Base-by-base conservation (phyloP, 2,113 vertebrate genomes). In the Casuarius casuarius region DNA sequence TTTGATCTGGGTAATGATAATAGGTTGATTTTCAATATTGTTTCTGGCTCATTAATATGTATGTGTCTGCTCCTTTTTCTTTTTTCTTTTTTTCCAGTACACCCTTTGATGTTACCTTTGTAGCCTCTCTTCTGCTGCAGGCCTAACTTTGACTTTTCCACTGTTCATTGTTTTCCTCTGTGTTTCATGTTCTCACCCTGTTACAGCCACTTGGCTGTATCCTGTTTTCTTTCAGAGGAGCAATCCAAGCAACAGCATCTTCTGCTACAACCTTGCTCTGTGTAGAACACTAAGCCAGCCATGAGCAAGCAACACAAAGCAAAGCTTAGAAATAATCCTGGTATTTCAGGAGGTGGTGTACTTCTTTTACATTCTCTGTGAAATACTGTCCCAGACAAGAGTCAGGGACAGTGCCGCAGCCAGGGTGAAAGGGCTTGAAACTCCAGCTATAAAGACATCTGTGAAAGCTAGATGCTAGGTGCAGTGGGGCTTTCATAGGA, bases 31-130 rank as follows among this genome's bases (percentile, higher is more conserved):
- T 97, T 92, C 97, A 96, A 81, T 96, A 97, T 97, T 96, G 84
- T 97, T 97, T 94, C 87, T 84, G 84, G 73, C 91, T 98, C 96
- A 98, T 98, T 95, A 98, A 97, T 97, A 97, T 97, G 95, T 93
- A 97, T 97, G 94, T 20, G 95, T 70, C 96, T 95, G 82, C 42
- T 92, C 42, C 48, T 76, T 84, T 92, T 91, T 93, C 79, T 91
- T 93, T 91, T 87, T 71, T 87, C 84, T 78, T 63, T 48, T 33
- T 58, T 26, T 26, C 29, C 40, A 65, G 92, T 89, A 73, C 92
- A 89, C 26, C 74, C 95, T 97, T 97, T 97, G 97, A 97, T 97
- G 96, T 80, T 97, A 96, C 92, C 90, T 97, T 97, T 95, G 88
- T 94, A 97, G 95, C 81, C 65, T 77, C 88, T 74, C 61, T 91